Evolutionary conservation across 1,140 invertebrate genomes (phyloP).

Genomic region (Agrypnia vestita): DNA sequence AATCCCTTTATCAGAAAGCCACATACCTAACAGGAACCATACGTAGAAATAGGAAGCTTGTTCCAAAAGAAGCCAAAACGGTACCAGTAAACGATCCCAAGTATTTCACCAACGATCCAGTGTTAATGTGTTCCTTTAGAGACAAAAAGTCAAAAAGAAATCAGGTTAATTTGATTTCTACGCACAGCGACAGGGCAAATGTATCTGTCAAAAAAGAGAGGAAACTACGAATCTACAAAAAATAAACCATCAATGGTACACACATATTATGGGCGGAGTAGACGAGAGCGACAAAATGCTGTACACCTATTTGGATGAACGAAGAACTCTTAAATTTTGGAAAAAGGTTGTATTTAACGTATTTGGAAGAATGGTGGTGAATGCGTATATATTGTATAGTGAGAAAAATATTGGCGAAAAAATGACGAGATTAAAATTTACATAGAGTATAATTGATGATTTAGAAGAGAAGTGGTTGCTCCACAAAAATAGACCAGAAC

Average conservation of each 20-base stretch:
- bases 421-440: conserved; percentile 61
- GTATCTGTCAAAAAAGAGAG: conserved; percentile 48
- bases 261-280: conserved; percentile 49
- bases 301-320: conserved; percentile 61
- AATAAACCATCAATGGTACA: conserved; percentile 50
- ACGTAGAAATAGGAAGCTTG: conserved; percentile 55
- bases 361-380: conserved; percentile 61
- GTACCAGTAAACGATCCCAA: conserved; percentile 41
- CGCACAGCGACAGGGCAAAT: conserved; percentile 37
- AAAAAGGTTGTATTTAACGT: conserved; percentile 62
- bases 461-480: conserved; percentile 57
- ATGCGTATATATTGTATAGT: conserved; percentile 61
- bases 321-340: conserved; percentile 61
- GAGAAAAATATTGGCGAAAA: conserved; percentile 48
- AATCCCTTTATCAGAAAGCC: conserved; percentile 44
- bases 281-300: conserved; percentile 55
- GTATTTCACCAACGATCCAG: conserved; percentile 40
- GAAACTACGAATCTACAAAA: conserved; percentile 46
- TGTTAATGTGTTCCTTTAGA: conserved; percentile 53
- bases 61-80: conserved; percentile 54
- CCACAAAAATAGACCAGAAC: conserved; percentile 42
- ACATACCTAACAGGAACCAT: conserved; percentile 58
- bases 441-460: conserved; percentile 53
- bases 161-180: conserved; percentile 50
- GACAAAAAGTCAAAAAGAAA: conserved; percentile 46